Conservation (phyloP, 2,797 vertebrate genomes). For the Anabas testudineus region DNA sequence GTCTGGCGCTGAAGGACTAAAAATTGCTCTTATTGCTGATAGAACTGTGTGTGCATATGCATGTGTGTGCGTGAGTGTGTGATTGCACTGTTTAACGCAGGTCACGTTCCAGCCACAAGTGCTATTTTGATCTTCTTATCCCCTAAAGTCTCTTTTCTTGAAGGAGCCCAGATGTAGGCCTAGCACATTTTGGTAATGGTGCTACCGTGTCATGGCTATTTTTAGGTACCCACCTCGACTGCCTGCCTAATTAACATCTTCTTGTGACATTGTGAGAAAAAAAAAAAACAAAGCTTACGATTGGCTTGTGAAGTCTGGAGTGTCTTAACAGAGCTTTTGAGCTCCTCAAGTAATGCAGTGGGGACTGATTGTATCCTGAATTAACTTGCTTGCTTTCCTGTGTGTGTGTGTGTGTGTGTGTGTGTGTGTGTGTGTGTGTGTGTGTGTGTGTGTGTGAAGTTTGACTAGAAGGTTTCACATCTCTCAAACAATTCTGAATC, state of each 20-base stretch:
- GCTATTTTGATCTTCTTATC: slow-evolving; percentile 48
- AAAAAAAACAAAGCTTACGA: slow-evolving; percentile 44
- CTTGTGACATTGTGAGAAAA: slow-evolving; percentile 41
- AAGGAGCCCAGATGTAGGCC: slow-evolving; percentile 39
- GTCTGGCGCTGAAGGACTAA: slow-evolving; percentile 51
- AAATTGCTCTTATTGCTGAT: slow-evolving; percentile 45
- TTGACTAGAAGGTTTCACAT: slow-evolving; percentile 13
- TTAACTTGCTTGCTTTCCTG: background rate
- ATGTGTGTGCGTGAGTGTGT: slow-evolving; percentile 29
- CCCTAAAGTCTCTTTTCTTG: slow-evolving; percentile 24
- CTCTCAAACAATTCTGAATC: background rate
- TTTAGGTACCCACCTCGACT: slow-evolving; percentile 43
- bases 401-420: background rate
- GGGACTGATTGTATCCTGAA: slow-evolving; percentile 41
- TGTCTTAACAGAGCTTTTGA: slow-evolving; percentile 47
- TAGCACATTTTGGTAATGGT: slow-evolving; percentile 34
- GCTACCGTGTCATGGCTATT: slow-evolving; percentile 59
- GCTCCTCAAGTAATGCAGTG: slow-evolving; percentile 21
- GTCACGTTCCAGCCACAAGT: slow-evolving; percentile 35
- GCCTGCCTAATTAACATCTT: slow-evolving; percentile 61
- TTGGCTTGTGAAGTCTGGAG: slow-evolving; percentile 51
- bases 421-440: too few relatives aligned
- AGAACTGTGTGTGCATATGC: slow-evolving; percentile 33
- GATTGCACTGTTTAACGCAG: slow-evolving; percentile 35
- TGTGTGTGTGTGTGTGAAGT: background rate